Percentiles rank a stretch among this genome's conserved stretches.
Conservation (phyloP, 2,888 invertebrate species). For the Aleiodes leptofemur region DNA sequence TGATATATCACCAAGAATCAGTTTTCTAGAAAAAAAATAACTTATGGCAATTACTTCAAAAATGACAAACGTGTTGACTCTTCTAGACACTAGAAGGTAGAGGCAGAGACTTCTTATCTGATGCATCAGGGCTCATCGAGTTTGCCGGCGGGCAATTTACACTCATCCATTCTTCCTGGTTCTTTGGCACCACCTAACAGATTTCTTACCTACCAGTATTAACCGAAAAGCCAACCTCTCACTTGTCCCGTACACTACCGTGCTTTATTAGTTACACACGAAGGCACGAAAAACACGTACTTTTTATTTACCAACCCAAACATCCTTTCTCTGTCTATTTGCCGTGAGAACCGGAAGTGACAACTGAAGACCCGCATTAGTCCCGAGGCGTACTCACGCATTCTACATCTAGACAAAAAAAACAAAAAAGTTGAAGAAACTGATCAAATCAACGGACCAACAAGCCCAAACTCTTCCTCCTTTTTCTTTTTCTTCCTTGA, state of each 20-base stretch:
- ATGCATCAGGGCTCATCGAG: constrained; percentile 49
- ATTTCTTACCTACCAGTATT: neutral
- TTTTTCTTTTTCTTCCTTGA: constrained; percentile 13
- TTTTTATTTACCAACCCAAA: constrained; percentile 5
- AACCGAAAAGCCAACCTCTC: constrained; percentile 20
- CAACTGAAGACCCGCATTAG: constrained; percentile 46
- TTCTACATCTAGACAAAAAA: constrained; percentile 28
- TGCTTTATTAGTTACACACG: constrained; percentile 36
- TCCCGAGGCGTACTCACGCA: constrained; percentile 51
- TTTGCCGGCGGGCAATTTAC: constrained; percentile 49
- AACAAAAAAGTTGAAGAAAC: neutral
- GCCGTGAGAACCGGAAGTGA: constrained; percentile 59
- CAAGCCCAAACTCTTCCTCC: constrained; percentile 11
- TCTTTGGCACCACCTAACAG: constrained; percentile 6
- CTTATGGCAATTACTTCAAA: constrained; percentile 16
- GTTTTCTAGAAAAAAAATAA: constrained; percentile 29
- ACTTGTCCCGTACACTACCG: constrained; percentile 26
- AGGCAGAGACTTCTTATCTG: constrained; percentile 56
- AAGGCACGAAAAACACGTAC: constrained; percentile 19
- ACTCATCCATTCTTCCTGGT: constrained; percentile 38
- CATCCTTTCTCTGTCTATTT: constrained; percentile 18
- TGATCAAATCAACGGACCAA: constrained; percentile 42
- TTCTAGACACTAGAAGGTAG: constrained; percentile 3
- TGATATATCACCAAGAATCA: neutral
- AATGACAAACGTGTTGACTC: constrained; percentile 61